Conservation (phyloP, 1,140 invertebrate species). For the Bemisia tabaci region DNA sequence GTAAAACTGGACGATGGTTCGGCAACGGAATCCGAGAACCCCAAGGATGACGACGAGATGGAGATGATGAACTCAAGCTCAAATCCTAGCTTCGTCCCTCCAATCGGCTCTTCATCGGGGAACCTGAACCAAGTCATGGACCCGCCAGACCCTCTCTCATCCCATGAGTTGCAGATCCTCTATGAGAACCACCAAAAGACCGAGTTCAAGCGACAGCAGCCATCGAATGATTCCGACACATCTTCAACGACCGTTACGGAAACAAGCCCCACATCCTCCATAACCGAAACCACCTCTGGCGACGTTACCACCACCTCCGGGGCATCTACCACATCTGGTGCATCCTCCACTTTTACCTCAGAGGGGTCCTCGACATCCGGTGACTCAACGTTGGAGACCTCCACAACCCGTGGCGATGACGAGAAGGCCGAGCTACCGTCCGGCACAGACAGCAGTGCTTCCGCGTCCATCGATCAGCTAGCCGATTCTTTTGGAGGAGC, state of each 20-base stretch:
- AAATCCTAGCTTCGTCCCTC: neutral
- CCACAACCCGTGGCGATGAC: neutral
- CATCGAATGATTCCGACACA: conserved; percentile 15
- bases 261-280: conserved; percentile 3
- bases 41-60: conserved; percentile 7
- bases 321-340: conserved; percentile 21
- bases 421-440: neutral
- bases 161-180: conserved; percentile 31
- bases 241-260: neutral
- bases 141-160: conserved; percentile 31
- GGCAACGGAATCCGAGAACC: conserved; percentile 1
- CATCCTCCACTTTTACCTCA: neutral
- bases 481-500: conserved; percentile 61
- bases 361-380: neutral
- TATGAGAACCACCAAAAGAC: conserved; percentile 31
- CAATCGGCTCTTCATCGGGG: neutral
- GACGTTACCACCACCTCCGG: conserved; percentile 19
- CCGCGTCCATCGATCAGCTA: conserved; percentile 45
- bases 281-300: conserved; percentile 26
- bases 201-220: conserved; percentile 34
- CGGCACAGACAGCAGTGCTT: conserved; percentile 21
- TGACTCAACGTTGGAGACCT: neutral
- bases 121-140: conserved; percentile 9
- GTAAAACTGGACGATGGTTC: neutral
- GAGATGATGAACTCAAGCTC: neutral